These are phyloP conservation scores for Nemotelus pantherinus DNA, from an alignment of 2,888 invertebrate genomes.

Conservation along the genomic window DNA sequence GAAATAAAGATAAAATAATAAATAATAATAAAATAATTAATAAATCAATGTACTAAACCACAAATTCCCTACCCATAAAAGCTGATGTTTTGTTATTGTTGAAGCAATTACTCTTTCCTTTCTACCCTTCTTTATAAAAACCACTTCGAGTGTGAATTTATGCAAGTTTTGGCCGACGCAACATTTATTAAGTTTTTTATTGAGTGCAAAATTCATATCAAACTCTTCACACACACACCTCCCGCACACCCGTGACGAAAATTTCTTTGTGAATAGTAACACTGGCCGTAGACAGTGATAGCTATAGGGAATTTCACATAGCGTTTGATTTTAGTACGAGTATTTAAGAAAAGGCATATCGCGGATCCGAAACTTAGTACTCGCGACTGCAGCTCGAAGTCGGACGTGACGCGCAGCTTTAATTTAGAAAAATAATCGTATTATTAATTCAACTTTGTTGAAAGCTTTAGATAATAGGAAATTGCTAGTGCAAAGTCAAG, in stretches of 20 bases:
- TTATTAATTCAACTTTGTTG: not conserved
- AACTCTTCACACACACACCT: too few species aligned
- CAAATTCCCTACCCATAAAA: too few species aligned
- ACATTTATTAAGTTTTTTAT: not conserved
- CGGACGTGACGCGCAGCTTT: slow-evolving; percentile 18
- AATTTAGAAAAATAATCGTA: slow-evolving; percentile 13
- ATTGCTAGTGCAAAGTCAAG: not conserved
- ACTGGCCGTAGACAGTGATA: slow-evolving; percentile 5
- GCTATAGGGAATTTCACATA: not conserved
- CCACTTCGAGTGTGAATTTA: not conserved
- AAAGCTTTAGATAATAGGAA: slow-evolving; percentile 22
- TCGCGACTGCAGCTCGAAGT: slow-evolving; percentile 5
- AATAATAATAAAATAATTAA: too few species aligned
- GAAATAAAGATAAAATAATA: too few species aligned
- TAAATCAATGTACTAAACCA: too few species aligned
- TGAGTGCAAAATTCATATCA: not conserved
- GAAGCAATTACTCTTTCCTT: too few species aligned
- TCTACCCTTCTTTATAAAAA: too few species aligned
- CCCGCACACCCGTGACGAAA: too few species aligned
- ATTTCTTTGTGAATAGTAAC: too few species aligned
- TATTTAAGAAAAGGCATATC: slow-evolving; percentile 24
- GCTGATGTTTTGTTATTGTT: too few species aligned
- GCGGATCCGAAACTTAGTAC: slow-evolving; percentile 25
- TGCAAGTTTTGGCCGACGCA: not conserved
- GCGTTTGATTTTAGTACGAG: not conserved